Conservation (phyloP, 2,113 vertebrate genomes). For the Alces alces region DNA sequence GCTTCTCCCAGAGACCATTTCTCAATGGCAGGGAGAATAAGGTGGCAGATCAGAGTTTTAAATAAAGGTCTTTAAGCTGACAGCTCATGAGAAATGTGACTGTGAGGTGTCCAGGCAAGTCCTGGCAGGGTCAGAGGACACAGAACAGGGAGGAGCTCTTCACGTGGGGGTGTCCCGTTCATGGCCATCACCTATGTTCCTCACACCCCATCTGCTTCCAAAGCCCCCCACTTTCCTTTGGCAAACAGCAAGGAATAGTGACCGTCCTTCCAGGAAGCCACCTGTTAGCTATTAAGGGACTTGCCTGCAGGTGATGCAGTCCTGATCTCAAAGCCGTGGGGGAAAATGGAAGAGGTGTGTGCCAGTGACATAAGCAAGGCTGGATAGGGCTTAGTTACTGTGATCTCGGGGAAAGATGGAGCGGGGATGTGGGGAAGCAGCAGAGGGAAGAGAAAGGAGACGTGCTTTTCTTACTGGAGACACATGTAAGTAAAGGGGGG, state of each 20-base stretch:
- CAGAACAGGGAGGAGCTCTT: not conserved
- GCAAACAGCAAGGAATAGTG: not conserved
- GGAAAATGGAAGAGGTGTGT: not conserved
- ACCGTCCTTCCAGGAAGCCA: not conserved
- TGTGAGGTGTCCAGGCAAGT: not conserved
- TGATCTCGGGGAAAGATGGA: not conserved
- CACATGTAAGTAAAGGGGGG: not conserved
- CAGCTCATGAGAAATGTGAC: not conserved
- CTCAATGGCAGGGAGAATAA: not conserved
- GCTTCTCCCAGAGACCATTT: not conserved
- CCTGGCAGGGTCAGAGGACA: not conserved
- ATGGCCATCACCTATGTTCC: not conserved
- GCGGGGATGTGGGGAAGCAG: not conserved
- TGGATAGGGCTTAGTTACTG: not conserved
- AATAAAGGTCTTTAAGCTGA: not conserved
- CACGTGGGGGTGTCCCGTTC: fast-evolving
- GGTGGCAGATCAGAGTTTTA: not conserved
- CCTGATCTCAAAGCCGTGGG: not conserved
- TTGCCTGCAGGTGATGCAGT: not conserved
- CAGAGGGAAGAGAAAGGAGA: not conserved
- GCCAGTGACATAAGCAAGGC: not conserved
- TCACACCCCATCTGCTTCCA: no score
- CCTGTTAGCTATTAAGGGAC: not conserved
- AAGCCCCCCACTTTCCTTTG: not conserved
- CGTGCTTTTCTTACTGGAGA: not conserved